phyloP scores from a whole-genome alignment of 1,140 invertebrate species.

The Phenacoccus solenopsis region DNA sequence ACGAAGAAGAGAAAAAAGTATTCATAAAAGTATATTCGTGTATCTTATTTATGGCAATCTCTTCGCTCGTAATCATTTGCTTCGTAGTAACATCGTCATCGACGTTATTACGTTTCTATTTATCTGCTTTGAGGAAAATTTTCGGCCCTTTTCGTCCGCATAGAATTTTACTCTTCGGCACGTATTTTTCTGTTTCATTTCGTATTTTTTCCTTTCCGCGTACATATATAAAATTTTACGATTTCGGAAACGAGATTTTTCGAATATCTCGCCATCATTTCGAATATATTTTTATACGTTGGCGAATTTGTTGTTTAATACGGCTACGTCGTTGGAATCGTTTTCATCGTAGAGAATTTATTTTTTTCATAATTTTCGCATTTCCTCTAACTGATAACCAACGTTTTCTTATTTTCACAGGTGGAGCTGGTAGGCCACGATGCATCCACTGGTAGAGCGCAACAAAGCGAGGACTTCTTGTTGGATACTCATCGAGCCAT shows the following conservation, averaged over 20 bases:
- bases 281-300: too few species aligned
- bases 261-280: too few species aligned
- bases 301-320: too few species aligned
- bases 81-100: background rate
- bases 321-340: too few species aligned
- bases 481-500: background rate
- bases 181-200: background rate
- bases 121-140: background rate
- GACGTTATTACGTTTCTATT: background rate
- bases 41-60: background rate
- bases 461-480: conserved; percentile 8
- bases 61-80: background rate
- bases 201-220: background rate
- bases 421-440: background rate
- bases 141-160: background rate
- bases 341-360: too few species aligned
- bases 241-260: too few species aligned
- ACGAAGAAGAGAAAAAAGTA: background rate
- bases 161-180: background rate
- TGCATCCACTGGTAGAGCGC: background rate
- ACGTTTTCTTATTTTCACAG: background rate
- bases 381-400: too few species aligned
- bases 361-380: too few species aligned
- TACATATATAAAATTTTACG: too few species aligned
- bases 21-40: background rate